A percentile compares a stretch with the other conserved stretches of the same genome.
These are phyloP conservation scores for Ennomos erosarius DNA, from an alignment of 2,888 invertebrate genomes.

Conservation along the genomic window DNA sequence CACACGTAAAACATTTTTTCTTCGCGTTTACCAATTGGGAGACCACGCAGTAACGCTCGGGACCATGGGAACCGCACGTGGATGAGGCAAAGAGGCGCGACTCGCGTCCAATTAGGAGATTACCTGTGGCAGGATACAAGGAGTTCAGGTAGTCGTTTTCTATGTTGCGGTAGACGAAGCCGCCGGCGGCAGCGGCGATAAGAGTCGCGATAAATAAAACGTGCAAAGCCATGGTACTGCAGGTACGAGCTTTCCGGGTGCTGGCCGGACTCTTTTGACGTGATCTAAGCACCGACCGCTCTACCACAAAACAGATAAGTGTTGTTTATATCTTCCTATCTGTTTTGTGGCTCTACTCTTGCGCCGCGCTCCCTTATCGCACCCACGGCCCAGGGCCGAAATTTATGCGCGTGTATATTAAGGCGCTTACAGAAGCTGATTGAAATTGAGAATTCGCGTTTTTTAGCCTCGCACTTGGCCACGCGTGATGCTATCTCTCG, in stretches of 20 bases:
- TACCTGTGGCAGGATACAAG: slow-evolving; percentile 99
- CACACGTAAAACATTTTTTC: slow-evolving; percentile 99
- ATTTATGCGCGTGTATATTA: too few species aligned
- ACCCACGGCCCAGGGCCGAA: slow-evolving; percentile 67
- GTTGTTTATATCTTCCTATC: too few species aligned
- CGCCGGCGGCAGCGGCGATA: slow-evolving; percentile 68
- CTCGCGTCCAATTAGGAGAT: slow-evolving; percentile 98
- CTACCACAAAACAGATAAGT: too few species aligned
- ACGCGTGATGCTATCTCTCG: too few species aligned
- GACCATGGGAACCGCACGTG: slow-evolving; percentile 94
- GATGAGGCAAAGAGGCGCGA: slow-evolving; percentile 95
- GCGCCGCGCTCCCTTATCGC: slow-evolving; percentile 54
- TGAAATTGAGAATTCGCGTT: too few species aligned
- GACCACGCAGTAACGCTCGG: slow-evolving; percentile 97
- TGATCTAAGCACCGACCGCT: too few species aligned
- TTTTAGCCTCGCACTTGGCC: too few species aligned
- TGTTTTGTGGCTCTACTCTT: slow-evolving; percentile 59
- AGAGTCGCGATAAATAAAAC: slow-evolving; percentile 74
- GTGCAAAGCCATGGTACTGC: slow-evolving; percentile 78
- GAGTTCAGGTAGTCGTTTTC: slow-evolving; percentile 91
- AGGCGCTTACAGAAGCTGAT: too few species aligned
- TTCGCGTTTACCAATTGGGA: slow-evolving; percentile 97
- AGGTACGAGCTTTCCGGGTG: slow-evolving; percentile 69
- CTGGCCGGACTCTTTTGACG: slow-evolving; percentile 75
- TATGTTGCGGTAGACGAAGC: slow-evolving; percentile 71